Base-by-base conservation (phyloP, 2,888 invertebrate genomes). In the Tetropium fuscum region DNA sequence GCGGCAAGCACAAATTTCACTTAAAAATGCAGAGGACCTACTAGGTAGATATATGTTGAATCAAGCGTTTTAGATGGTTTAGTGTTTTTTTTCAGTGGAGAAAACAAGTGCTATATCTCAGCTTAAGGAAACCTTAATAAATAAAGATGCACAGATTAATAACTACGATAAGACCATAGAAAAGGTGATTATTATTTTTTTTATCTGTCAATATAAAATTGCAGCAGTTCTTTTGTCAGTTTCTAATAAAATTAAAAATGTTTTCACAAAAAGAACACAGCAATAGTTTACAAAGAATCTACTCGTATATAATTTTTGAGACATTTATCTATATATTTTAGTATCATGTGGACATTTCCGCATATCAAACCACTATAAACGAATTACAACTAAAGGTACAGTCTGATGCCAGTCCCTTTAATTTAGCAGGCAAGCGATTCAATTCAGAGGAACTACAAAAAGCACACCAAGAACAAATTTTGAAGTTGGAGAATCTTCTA, bases 41-140 rank as follows among this genome's bases (percentile, higher is more conserved):
- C 64, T 78, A 57, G 73, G 74, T 73, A 64, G 34, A 19, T 27
- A 27, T 54, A 74, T 66, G 56, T 82, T 84, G 10, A 11, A 30
- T 32, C 11, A 30, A 11, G n/a, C 7, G 2, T 8, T 16, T 38
- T 16, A 38, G 5, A 38, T 8, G 15, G 5, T 5, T 7, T 2
- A 38, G 13, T 19, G n/a, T 7, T 32, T 0, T 27, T 27, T 70
- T 72, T 45, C 56, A 73, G 72, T 70, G 20, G 75, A 74, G 18
- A 74, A 76, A 63, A 70, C 63, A 19, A 59, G 67, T 40, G 54
- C 22, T 25, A 68, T 73, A 25, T 69, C 68, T 19, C 58, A 66
- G 19, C 62, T 74, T 16, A 69, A 43, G 19, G 58, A 63, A 30
- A 49, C 55, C 3, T 34, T 73, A 13, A 43, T 34, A 8, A 44